These are phyloP conservation scores for Nymphalis io DNA, from an alignment of 1,140 invertebrate species.

Conservation along the genomic window DNA sequence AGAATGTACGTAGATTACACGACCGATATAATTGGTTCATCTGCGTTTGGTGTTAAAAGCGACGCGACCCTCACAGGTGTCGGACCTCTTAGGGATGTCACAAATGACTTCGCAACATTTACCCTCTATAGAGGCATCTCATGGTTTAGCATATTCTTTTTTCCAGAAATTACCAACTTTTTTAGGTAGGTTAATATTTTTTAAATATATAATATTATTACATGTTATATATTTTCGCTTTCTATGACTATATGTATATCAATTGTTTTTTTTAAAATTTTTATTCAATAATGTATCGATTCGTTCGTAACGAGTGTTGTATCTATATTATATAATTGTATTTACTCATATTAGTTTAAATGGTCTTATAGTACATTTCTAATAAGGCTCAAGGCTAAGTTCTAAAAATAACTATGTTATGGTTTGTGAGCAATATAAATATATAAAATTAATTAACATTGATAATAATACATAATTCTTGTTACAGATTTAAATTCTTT, in stretches of 20 bases:
- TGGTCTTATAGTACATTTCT: too few species aligned
- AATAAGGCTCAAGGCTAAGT: too few species aligned
- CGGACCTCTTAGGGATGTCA: constrained; percentile 43
- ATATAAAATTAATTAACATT: too few species aligned
- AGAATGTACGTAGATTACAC: constrained; percentile 63
- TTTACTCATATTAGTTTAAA: too few species aligned
- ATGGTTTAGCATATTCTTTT: constrained; percentile 53
- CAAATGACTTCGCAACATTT: constrained; percentile 44
- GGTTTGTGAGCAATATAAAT: too few species aligned
- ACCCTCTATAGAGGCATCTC: constrained; percentile 39
- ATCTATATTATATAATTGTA: too few species aligned
- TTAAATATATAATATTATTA: background rate
- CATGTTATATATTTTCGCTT: background rate
- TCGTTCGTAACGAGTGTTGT: too few species aligned
- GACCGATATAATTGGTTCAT: constrained; percentile 81
- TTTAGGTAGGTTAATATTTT: constrained; percentile 37
- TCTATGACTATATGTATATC: too few species aligned
- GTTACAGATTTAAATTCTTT: constrained; percentile 51
- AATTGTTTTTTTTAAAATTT: too few species aligned
- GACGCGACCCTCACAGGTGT: constrained; percentile 44
- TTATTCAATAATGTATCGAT: too few species aligned
- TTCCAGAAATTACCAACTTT: constrained; percentile 45
- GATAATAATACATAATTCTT: background rate
- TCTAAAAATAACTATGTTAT: too few species aligned
- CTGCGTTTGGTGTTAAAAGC: constrained; percentile 81